Base-by-base conservation (phyloP, 2,888 invertebrate genomes). In the Notodonta dromedarius region DNA sequence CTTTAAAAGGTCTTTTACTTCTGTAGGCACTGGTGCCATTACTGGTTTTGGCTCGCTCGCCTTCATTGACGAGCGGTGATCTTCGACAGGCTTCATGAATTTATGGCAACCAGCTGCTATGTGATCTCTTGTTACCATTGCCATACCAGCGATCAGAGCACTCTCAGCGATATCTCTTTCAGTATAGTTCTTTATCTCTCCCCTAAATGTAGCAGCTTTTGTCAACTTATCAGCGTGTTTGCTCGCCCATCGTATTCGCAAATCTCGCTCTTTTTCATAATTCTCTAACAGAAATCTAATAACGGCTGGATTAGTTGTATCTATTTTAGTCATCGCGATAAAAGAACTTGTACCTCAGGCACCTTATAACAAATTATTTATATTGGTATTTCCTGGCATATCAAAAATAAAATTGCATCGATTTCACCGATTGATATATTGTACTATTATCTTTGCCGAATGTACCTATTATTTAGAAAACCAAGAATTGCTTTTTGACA, bases 181-280 rank as follows among this genome's bases (percentile, higher is more conserved):
- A n/a, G 63, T 65, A 39, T 68, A 74, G 50, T 70, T 66, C 55
- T 67, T 72, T 11, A 56, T 54, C 48, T 69, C 66, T 52, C 61
- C 60, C 8, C 59, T 64, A 46, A 72, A 63, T 46, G 55, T 57
- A 14, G 58, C 63, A 32, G 63, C 66, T 35, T 67, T 62, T 14
- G 48, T 16, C 32, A 71, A 32, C 12, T 63, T 51, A 11, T 67
- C 57, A 42, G 44, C 39, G 44, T 72, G 60, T 0, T n/a, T 24
- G 13, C 62, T 58, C n/a, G 61, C 14, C 72, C 74, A 76, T 57
- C 60, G 61, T 56, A 61, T 39, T n/a, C 74, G 71, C n/a, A 70
- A 58, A 16, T 52, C 52, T 58, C 59, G 66, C 35, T 73, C 73
- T 48, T 67, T 74, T 61, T 76, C 72, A 50, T 65, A 72, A 52